A percentile compares a stretch with the other conserved stretches of the same genome.
Evolutionary conservation across 2,797 vertebrate species (phyloP).

Genomic region (Peromyscus eremicus): DNA sequence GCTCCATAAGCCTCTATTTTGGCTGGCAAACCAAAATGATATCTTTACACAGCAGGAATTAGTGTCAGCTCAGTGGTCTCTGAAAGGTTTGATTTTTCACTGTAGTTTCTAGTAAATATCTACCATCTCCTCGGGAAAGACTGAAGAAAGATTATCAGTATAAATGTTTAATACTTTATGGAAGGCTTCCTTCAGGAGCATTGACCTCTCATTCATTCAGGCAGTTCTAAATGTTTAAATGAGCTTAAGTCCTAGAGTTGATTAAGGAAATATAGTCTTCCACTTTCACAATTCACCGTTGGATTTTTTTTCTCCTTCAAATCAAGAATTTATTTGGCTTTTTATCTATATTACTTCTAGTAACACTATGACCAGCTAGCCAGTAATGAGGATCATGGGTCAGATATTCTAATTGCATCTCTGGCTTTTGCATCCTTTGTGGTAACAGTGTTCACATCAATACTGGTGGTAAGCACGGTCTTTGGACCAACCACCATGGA

Average conservation of each 20-base stretch:
- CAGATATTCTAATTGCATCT: background rate
- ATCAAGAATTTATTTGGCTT: background rate
- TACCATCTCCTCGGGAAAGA: background rate
- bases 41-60: background rate
- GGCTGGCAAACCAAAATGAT: background rate
- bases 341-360: background rate
- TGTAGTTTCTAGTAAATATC: background rate
- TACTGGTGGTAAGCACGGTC: background rate
- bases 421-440: background rate
- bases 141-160: background rate
- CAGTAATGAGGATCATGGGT: background rate
- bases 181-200: background rate
- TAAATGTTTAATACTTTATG: background rate
- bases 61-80: background rate
- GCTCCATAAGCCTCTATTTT: background rate
- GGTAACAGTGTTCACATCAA: background rate
- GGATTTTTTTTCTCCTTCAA: background rate
- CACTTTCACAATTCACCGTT: background rate
- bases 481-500: too few relatives aligned
- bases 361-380: background rate
- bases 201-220: background rate
- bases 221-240: background rate
- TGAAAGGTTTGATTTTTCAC: background rate
- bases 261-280: background rate
- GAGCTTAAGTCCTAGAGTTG: background rate